Percentiles rank a stretch among this genome's conserved stretches.
Conservation (phyloP, 2,797 vertebrate species). For the Bucorvus abyssinicus region DNA sequence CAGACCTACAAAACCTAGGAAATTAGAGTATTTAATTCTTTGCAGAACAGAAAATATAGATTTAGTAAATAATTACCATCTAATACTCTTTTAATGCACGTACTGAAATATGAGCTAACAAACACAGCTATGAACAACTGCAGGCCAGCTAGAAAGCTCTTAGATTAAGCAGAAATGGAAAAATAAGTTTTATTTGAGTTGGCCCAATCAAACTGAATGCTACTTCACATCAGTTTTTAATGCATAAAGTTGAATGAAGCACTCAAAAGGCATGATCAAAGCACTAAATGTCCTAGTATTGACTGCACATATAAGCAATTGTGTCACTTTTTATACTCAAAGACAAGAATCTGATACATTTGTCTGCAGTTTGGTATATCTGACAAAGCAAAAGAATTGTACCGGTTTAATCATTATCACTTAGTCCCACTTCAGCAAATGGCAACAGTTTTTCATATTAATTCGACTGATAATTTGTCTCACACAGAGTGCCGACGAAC, state of each 20-base stretch:
- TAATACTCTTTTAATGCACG: background rate
- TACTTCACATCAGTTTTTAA: background rate
- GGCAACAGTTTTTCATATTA: background rate
- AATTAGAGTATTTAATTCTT: background rate
- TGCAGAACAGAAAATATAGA: background rate
- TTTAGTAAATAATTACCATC: background rate
- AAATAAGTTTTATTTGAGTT: background rate
- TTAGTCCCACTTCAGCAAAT: background rate
- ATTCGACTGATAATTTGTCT: background rate
- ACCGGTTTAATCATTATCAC: background rate
- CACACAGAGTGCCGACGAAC: accelerated
- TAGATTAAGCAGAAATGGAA: background rate
- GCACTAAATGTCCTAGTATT: background rate
- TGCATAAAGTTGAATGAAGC: background rate
- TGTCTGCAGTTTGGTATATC: background rate
- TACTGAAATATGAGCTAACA: background rate
- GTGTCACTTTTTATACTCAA: background rate
- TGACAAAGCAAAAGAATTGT: background rate
- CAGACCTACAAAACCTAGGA: background rate
- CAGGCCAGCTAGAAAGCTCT: background rate
- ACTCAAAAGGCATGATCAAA: background rate
- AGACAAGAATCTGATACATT: background rate
- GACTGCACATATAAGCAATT: background rate
- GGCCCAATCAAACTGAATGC: background rate
- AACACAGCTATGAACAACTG: background rate